Conservation (phyloP, 2,888 invertebrate species). For the Epinotia brunnichana region DNA sequence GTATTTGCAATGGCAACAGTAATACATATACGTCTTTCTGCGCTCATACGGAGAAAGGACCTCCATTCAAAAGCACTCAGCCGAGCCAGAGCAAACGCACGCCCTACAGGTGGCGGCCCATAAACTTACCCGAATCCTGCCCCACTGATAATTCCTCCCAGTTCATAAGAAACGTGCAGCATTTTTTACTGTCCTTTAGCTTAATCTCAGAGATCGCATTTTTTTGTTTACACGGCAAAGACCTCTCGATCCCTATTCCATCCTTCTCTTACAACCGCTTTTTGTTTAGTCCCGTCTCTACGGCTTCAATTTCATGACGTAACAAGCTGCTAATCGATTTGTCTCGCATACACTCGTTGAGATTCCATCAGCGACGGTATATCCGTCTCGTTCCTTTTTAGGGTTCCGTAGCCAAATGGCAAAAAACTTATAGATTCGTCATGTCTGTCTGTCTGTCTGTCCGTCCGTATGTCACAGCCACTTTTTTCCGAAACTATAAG, state of each 20-base stretch:
- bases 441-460: too few species aligned
- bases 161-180: conserved; percentile 38
- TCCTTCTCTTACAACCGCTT: conserved; percentile 61
- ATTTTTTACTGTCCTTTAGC: conserved; percentile 45
- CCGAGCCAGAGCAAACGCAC: conserved; percentile 20
- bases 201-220: conserved; percentile 67
- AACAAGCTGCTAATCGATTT: conserved; percentile 69
- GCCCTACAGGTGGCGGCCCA: conserved; percentile 37
- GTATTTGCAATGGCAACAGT: background rate
- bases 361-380: conserved; percentile 59
- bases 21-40: background rate
- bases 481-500: too few species aligned
- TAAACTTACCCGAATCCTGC: conserved; percentile 31
- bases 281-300: conserved; percentile 60
- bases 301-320: conserved; percentile 68
- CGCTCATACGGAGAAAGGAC: background rate
- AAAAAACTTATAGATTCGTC: too few species aligned
- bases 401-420: too few species aligned
- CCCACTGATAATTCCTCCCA: conserved; percentile 27
- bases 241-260: conserved; percentile 63
- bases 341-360: conserved; percentile 71
- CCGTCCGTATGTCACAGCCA: too few species aligned
- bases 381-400: conserved; percentile 62
- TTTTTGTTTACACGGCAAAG: conserved; percentile 74
- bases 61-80: conserved; percentile 27